Conservation (phyloP, 2,797 vertebrate genomes). For the Smutsia temminckii region DNA sequence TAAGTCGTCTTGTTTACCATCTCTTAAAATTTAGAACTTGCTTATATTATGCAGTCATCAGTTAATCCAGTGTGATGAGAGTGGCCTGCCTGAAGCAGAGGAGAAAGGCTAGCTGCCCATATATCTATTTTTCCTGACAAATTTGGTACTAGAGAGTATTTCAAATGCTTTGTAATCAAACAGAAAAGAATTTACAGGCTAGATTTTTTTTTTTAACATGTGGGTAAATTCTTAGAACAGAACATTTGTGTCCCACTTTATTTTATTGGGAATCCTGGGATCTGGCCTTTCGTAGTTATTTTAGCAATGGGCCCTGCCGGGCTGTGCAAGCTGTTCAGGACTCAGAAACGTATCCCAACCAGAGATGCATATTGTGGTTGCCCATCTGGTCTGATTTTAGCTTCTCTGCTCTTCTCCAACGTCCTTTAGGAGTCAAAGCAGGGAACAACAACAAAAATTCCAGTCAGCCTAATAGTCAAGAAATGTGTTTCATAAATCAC, state of each 20-base stretch:
- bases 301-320: background rate
- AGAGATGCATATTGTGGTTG: background rate
- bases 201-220: background rate
- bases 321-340: background rate
- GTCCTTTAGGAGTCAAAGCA: background rate
- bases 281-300: background rate
- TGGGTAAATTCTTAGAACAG: background rate
- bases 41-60: background rate
- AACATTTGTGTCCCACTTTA: slow-evolving; percentile 4
- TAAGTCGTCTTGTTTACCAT: background rate
- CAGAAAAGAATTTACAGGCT: background rate
- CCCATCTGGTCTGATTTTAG: slow-evolving; percentile 37
- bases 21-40: background rate
- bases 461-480: slow-evolving; percentile 11
- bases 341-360: background rate
- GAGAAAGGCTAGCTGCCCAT: background rate
- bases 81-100: background rate
- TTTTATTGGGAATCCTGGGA: background rate
- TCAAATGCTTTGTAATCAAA: background rate
- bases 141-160: background rate
- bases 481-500: slow-evolving; percentile 33
- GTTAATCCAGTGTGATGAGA: background rate
- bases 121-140: background rate
- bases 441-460: background rate
- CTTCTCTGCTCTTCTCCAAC: background rate